These are phyloP conservation scores for Andrena cerasifolii DNA, from an alignment of 1,140 invertebrate species.

Conservation along the genomic window DNA sequence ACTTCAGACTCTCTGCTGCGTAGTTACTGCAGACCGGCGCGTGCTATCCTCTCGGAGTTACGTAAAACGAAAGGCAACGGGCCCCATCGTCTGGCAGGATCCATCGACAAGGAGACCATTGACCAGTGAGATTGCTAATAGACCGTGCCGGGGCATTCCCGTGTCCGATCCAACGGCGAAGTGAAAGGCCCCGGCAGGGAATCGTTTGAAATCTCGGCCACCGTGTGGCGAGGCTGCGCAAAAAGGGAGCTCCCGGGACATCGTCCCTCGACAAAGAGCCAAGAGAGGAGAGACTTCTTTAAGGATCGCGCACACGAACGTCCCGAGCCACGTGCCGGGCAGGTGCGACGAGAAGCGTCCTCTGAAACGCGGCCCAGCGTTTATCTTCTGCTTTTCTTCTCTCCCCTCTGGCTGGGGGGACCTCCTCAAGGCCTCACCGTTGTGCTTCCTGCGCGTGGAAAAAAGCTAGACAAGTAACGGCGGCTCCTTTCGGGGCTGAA, in stretches of 20 bases:
- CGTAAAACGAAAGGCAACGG: slow-evolving; percentile 4
- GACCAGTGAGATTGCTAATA: slow-evolving; percentile 36
- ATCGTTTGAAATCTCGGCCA: slow-evolving; percentile 50
- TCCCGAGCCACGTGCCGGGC: slow-evolving; percentile 59
- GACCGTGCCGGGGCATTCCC: slow-evolving; percentile 4
- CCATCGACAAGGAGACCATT: slow-evolving; percentile 4
- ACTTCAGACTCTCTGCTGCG: too few species aligned
- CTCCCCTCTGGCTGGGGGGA: slow-evolving; percentile 7
- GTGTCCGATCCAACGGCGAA: slow-evolving; percentile 9
- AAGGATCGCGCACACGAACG: slow-evolving; percentile 38
- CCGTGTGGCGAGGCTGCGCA: slow-evolving; percentile 4
- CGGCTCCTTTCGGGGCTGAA: slow-evolving; percentile 45
- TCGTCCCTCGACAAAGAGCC: slow-evolving; percentile 11
- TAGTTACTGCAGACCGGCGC: too few species aligned
- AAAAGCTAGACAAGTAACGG: slow-evolving; percentile 45
- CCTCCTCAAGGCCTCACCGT: neutral
- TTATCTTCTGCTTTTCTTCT: slow-evolving; percentile 54
- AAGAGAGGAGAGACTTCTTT: slow-evolving; percentile 28
- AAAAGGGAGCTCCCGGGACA: slow-evolving; percentile 4
- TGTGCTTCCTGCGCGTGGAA: neutral
- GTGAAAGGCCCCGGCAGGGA: slow-evolving; percentile 44
- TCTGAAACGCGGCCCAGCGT: slow-evolving; percentile 38
- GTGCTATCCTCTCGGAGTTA: too few species aligned
- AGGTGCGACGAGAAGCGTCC: slow-evolving; percentile 59
- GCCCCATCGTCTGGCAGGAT: neutral